Percentiles rank a stretch among this genome's conserved stretches.
Evolutionary conservation across 2,113 vertebrate genomes (phyloP).

Genomic region (Meleagris gallopavo): DNA sequence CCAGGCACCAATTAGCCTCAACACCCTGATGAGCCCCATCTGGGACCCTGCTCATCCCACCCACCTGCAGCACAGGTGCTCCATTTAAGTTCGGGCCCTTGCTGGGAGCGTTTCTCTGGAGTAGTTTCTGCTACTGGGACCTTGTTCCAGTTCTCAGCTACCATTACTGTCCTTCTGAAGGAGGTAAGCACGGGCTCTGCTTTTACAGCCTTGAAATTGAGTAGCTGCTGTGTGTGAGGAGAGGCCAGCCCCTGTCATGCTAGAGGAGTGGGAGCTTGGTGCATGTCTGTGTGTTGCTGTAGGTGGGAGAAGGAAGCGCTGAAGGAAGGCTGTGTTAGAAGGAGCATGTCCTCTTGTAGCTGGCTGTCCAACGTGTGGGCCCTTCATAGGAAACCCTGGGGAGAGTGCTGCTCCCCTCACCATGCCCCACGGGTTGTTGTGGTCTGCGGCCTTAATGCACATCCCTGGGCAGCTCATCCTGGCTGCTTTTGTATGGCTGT

Average conservation of each 20-base stretch:
- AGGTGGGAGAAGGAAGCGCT: fast-evolving
- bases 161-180: fast-evolving
- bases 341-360: fast-evolving
- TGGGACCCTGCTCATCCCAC: background rate
- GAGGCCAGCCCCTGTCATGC: background rate
- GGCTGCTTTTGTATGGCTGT: fast-evolving
- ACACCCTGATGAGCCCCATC: fast-evolving
- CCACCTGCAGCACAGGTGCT: fast-evolving
- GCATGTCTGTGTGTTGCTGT: fast-evolving
- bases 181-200: fast-evolving
- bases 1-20: background rate
- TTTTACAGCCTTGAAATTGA: fast-evolving
- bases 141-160: fast-evolving
- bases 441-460: background rate
- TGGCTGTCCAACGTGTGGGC: background rate
- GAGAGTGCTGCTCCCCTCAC: background rate
- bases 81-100: fast-evolving
- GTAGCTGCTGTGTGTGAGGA: fast-evolving
- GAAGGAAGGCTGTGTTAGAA: background rate
- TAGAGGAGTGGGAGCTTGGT: fast-evolving
- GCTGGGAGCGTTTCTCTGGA: fast-evolving
- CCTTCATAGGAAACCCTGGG: fast-evolving
- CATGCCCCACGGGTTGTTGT: fast-evolving
- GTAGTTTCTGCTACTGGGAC: fast-evolving
- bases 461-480: background rate